Evolutionary conservation across 2,888 invertebrate species (phyloP).

Genomic region (Asteroscopus sphinx): DNA sequence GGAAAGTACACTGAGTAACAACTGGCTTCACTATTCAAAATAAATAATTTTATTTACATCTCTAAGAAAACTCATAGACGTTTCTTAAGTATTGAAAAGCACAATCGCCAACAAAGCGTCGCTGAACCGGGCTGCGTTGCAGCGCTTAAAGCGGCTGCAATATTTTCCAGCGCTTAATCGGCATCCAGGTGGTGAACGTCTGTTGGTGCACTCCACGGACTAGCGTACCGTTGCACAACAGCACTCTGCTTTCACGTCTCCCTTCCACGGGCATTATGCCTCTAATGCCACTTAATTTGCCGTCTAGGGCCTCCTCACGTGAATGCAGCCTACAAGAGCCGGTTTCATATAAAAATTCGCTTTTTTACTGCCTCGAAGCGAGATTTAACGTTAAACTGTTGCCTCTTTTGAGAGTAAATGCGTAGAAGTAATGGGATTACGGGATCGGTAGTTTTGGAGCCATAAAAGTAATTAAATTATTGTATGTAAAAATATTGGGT

Average conservation of each 20-base stretch:
- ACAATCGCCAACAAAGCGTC: conserved; percentile 67
- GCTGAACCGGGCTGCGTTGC: conserved; percentile 61
- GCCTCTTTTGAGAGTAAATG: conserved; percentile 86
- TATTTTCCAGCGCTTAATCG: conserved; percentile 63
- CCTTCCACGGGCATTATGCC: conserved; percentile 84
- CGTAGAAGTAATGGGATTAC: conserved; percentile 85
- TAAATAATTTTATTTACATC: conserved; percentile 47
- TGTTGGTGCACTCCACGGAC: conserved; percentile 70
- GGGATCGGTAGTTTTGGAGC: conserved; percentile 78
- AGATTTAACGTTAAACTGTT: conserved; percentile 84
- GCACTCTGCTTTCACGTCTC: conserved; percentile 84
- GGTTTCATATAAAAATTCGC: conserved; percentile 88
- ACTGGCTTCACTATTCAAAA: conserved; percentile 43
- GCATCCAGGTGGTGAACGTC: conserved; percentile 62
- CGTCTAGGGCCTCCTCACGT: conserved; percentile 87
- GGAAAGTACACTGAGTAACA: conserved; percentile 25
- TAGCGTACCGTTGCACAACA: conserved; percentile 79
- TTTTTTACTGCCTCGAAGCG: conserved; percentile 78
- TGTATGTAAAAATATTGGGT: conserved; percentile 68
- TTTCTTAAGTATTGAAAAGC: conserved; percentile 59
- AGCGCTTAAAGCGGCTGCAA: conserved; percentile 59
- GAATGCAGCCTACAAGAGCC: conserved; percentile 83
- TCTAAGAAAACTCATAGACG: conserved; percentile 50
- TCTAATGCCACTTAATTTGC: conserved; percentile 89
- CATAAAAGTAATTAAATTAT: conserved; percentile 76